These are phyloP conservation scores for Sus cebifrons DNA, from an alignment of 2,797 vertebrate genomes.

Conservation along the genomic window DNA sequence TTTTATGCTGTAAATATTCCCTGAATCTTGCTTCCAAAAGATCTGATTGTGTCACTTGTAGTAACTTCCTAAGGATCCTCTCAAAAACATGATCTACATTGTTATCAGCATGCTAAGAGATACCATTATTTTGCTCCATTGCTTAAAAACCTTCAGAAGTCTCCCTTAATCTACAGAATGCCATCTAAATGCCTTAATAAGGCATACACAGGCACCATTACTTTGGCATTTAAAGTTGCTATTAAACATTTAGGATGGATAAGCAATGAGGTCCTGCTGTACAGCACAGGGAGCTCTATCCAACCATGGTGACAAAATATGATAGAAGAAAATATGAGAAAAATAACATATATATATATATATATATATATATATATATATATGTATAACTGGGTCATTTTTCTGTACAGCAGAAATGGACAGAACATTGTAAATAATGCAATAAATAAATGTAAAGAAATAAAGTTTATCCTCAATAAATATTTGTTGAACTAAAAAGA, in stretches of 20 bases:
- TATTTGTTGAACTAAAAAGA: constrained; percentile 31
- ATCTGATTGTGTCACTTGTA: background rate
- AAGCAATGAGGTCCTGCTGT: no score
- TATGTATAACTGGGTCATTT: no score
- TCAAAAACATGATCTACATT: background rate
- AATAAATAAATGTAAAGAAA: no score
- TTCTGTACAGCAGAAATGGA: no score
- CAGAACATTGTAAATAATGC: no score
- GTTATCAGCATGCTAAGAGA: background rate
- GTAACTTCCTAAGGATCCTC: background rate
- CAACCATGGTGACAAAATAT: no score
- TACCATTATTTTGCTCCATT: background rate
- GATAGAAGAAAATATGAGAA: no score
- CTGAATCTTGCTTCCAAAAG: background rate
- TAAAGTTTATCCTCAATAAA: no score
- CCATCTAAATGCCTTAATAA: background rate
- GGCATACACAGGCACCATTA: background rate
- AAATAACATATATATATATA: no score
- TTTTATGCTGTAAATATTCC: constrained; percentile 25
- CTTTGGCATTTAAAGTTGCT: constrained; percentile 7
- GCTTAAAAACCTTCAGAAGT: background rate
- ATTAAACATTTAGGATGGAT: no score
- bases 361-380: no score
- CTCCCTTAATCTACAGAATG: background rate
- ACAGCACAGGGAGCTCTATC: no score